Conservation (phyloP, 1,140 invertebrate genomes). For the Drosophila repletoides region DNA sequence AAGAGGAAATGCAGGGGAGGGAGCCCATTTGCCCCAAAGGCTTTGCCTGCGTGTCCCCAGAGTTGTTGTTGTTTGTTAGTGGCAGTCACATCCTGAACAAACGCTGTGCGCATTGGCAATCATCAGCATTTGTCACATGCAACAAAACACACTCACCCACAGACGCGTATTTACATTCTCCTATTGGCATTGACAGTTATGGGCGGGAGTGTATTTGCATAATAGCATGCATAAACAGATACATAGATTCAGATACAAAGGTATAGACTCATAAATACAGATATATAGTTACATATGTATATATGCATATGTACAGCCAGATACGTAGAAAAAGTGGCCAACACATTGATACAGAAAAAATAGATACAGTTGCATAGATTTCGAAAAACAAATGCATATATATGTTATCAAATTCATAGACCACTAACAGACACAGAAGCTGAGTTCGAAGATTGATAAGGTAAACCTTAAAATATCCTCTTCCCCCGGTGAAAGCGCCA, state of each 20-base stretch:
- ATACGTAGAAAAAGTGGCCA: too few species aligned
- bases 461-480: neutral
- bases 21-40: conserved; percentile 4
- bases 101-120: conserved; percentile 53
- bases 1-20: neutral
- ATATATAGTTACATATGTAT: neutral
- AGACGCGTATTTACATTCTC: conserved; percentile 8
- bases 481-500: conserved; percentile 6
- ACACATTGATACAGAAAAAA: neutral
- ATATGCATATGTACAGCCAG: neutral
- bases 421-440: neutral
- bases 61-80: conserved; percentile 16
- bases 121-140: conserved; percentile 39
- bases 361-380: neutral
- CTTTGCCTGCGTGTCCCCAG: conserved; percentile 10
- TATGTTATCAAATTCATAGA: too few species aligned
- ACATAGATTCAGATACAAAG: conserved; percentile 6
- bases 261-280: neutral
- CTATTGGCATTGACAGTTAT: conserved; percentile 75
- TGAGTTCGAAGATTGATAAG: neutral
- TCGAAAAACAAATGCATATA: neutral
- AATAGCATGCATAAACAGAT: conserved; percentile 26
- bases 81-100: conserved; percentile 29
- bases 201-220: conserved; percentile 64
- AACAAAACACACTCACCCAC: conserved; percentile 11